Percentiles rank a stretch among this genome's conserved stretches.
Conservation (phyloP, 2,797 vertebrate species). For the Avahi laniger region DNA sequence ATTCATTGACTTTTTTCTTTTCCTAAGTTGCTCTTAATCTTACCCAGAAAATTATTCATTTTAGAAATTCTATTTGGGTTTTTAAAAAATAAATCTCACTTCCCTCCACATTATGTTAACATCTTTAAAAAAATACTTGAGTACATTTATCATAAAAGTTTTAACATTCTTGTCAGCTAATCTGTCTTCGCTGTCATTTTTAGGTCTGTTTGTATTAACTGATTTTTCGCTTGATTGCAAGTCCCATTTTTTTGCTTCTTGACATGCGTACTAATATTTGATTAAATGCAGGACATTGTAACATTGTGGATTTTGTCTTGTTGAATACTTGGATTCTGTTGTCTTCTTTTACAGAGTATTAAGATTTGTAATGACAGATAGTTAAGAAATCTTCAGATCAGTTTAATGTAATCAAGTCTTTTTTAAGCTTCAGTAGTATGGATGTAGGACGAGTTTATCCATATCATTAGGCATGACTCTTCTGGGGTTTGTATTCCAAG, state of each 20-base stretch:
- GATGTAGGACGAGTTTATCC: neutral
- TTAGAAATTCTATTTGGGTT: neutral
- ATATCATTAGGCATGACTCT: neutral
- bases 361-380: neutral
- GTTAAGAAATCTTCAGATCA: neutral
- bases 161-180: neutral
- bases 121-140: neutral
- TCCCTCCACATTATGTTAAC: neutral
- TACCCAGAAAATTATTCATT: neutral
- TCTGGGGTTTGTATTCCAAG: neutral
- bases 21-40: neutral
- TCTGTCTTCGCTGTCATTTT: neutral
- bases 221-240: neutral
- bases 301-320: neutral
- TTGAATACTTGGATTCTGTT: neutral
- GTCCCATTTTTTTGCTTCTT: neutral
- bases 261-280: neutral
- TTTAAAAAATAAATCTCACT: neutral
- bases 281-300: neutral
- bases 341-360: neutral
- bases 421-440: neutral
- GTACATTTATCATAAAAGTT: neutral
- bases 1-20: neutral
- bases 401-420: neutral
- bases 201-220: neutral